Evolutionary conservation across 2,113 vertebrate genomes (phyloP).

Genomic region (Cynocephalus volans): DNA sequence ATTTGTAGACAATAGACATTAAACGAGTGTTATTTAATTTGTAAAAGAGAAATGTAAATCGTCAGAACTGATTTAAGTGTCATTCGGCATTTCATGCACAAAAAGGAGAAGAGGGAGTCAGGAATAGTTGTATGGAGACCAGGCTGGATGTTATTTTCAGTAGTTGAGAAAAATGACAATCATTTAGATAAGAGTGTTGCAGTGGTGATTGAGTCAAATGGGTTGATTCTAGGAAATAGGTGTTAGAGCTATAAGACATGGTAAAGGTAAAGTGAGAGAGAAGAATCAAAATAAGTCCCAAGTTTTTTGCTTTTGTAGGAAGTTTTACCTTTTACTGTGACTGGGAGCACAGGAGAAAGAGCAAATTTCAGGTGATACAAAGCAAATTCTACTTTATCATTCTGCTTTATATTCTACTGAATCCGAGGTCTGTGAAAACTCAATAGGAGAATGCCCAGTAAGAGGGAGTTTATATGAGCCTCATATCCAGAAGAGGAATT

Average conservation of each 20-base stretch:
- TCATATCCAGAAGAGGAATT: not conserved
- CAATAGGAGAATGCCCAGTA: not conserved
- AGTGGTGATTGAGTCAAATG: not conserved
- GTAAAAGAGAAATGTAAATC: constrained; percentile 6
- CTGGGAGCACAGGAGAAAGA: not conserved
- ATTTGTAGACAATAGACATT: not conserved
- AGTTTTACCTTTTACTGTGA: not conserved
- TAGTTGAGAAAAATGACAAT: not conserved
- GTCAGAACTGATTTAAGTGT: not conserved
- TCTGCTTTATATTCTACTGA: not conserved
- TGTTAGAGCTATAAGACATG: not conserved
- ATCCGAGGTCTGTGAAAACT: not conserved
- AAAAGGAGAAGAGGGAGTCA: not conserved
- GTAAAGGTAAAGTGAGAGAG: constrained; percentile 1
- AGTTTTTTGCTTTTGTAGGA: not conserved
- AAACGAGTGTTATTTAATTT: constrained; percentile 26
- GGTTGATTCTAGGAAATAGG: not conserved
- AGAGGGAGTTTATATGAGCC: not conserved
- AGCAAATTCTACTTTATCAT: not conserved
- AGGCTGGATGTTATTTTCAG: constrained; percentile 11
- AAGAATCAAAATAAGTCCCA: not conserved
- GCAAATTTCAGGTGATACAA: not conserved
- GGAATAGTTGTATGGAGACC: not conserved
- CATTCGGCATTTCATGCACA: not conserved
- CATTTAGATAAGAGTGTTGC: not conserved